Conservation (phyloP, 2,113 vertebrate species). For the Campylomormyrus numenius region DNA sequence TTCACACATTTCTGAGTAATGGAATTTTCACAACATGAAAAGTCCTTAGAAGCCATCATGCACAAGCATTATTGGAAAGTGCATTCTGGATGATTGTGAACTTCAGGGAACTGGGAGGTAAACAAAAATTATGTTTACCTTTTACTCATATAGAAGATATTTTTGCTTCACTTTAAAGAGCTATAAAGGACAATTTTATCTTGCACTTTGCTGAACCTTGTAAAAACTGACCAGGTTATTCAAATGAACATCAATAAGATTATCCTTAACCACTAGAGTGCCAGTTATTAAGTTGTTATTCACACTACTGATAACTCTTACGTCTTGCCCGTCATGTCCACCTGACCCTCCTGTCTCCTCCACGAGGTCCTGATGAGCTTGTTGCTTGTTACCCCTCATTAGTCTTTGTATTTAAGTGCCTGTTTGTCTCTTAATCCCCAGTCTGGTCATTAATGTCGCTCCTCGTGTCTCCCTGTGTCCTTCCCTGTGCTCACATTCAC, state of each 20-base stretch:
- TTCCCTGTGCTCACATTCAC: neutral
- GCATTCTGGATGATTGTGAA: neutral
- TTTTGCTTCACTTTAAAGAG: neutral
- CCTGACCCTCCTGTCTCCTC: neutral
- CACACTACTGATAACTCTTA: neutral
- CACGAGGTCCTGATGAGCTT: neutral
- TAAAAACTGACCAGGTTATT: neutral
- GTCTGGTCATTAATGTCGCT: neutral
- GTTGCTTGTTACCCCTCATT: neutral
- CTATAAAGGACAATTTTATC: neutral
- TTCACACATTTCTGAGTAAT: neutral
- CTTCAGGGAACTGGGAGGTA: neutral
- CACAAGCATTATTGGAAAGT: neutral
- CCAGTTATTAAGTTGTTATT: neutral
- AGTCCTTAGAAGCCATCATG: neutral
- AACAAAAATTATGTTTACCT: neutral
- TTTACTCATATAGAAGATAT: neutral
- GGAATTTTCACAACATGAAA: neutral
- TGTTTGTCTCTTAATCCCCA: neutral
- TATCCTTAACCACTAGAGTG: neutral
- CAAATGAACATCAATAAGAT: neutral
- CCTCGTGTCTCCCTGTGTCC: neutral
- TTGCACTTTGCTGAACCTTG: neutral
- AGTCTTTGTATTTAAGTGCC: neutral
- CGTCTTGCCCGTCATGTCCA: neutral